Base-by-base conservation (phyloP, 2,797 vertebrate species). In the Chrysocyon brachyurus region DNA sequence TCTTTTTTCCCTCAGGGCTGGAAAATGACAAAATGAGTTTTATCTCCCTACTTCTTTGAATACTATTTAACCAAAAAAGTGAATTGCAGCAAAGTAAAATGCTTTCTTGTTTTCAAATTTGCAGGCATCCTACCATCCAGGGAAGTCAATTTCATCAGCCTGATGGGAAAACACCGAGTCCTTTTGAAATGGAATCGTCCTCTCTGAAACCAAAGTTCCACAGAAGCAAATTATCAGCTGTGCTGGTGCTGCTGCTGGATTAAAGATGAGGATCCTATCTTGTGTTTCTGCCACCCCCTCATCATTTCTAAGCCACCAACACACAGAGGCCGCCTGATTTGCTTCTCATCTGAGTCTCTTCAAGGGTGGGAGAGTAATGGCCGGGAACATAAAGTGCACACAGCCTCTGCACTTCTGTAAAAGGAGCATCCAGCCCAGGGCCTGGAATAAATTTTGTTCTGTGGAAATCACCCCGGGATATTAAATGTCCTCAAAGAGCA, bases 401-500 rank as follows among this genome's bases (percentile, higher is more conserved):
- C 26, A 77, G 36, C 1, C 61, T 17, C 22, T 8, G 15, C 16
- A 17, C 0, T 46, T 96, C 95, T 94, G 92, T 9, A 16, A 64
- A 46, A 75, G n/a, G 5, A 72, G 26, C 90, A n/a, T 92, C 54
- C 46, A 61, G 73, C 70, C 85, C 86, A 11, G 70, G 54, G 85
- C 21, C 59, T 6, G n/a, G 19, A 10, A 36, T 78, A 61, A 83
- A 84, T 36, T 22, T 31, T 0, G 0, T 90, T 96, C 59, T 93
- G 26, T 26, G 0, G 1, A 95, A 97, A 97, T 56, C 14, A 1
- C 75, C 40, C 52, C 8, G 66, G 72, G 70, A 89, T 91, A 87
- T 56, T 92, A 87, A 84, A 90, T 90, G 90, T 91, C 91, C 63
- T 91, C 73, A 59, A 87, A 68, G 84, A 96, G 54, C 73, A 97